A percentile compares a stretch with the other conserved stretches of the same genome.
phyloP scores from a whole-genome alignment of 2,113 vertebrate species.

The Trichomycterus rosablanca region DNA sequence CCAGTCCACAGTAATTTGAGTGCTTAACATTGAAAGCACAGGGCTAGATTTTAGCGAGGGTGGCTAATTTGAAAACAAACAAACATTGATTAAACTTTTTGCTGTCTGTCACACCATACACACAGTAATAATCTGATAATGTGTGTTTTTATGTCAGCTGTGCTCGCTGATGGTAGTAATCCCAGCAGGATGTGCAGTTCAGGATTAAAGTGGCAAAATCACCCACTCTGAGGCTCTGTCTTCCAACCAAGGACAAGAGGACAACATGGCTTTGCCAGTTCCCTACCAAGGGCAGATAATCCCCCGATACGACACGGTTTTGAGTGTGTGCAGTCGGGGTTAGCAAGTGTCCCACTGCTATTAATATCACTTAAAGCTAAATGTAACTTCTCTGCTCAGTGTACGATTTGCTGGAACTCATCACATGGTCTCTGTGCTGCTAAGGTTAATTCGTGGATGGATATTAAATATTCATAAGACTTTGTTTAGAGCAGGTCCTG shows the following conservation, averaged over 20 bases:
- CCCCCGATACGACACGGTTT: constrained; percentile 6
- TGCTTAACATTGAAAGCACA: no score
- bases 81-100: neutral
- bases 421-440: neutral
- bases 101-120: neutral
- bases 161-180: constrained; percentile 9
- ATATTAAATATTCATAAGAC: constrained; percentile 6
- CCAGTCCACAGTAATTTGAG: no score
- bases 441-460: constrained; percentile 10
- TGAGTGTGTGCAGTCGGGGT: constrained; percentile 2
- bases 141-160: neutral
- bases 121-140: no score
- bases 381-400: constrained; percentile 7
- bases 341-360: constrained; percentile 26
- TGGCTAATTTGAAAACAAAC: neutral
- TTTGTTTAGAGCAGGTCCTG: constrained; percentile 6
- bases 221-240: neutral
- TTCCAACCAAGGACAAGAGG: constrained; percentile 16
- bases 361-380: constrained; percentile 13
- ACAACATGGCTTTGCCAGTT: constrained; percentile 15
- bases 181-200: constrained; percentile 6
- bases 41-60: neutral
- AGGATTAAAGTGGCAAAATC: constrained; percentile 13
- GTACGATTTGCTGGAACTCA: neutral
- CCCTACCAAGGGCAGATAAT: constrained; percentile 31